Percentiles rank a stretch among this genome's conserved stretches.
phyloP scores from a whole-genome alignment of 1,140 invertebrate species.

The Bombus pyrosoma region DNA sequence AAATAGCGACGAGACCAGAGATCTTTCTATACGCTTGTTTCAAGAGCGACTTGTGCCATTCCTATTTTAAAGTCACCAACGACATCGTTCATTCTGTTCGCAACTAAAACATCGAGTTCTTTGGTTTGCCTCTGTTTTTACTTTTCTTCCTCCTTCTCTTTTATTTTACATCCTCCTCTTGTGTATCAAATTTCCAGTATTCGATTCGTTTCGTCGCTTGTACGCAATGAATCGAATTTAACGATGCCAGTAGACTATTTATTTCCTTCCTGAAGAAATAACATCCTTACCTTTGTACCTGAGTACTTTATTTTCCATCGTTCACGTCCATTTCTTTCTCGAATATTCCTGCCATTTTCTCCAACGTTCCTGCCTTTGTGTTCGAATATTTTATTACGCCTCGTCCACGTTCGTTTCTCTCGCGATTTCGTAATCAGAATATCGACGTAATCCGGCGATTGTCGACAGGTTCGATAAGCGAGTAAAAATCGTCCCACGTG shows the following conservation, averaged over 20 bases:
- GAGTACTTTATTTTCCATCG: too few relatives aligned
- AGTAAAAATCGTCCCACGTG: not conserved
- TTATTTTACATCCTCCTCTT: too few relatives aligned
- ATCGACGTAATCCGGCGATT: not conserved
- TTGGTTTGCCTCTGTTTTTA: not conserved
- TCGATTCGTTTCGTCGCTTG: not conserved
- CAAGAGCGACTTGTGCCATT: not conserved
- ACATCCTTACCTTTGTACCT: too few relatives aligned
- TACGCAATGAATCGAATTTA: not conserved
- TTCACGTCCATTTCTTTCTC: too few relatives aligned
- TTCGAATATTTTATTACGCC: not conserved
- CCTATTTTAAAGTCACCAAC: not conserved
- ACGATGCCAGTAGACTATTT: too few relatives aligned
- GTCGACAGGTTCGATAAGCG: too few relatives aligned
- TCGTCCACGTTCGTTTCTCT: too few relatives aligned
- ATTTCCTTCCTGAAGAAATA: too few relatives aligned
- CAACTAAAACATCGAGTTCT: not conserved
- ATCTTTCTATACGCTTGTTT: not conserved
- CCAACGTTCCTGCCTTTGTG: too few relatives aligned
- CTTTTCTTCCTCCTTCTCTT: not conserved
- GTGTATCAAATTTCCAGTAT: not conserved
- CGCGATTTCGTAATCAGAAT: too few relatives aligned
- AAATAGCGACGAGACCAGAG: not conserved
- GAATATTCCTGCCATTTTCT: too few relatives aligned
- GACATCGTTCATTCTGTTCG: not conserved